Evolutionary conservation across 2,888 invertebrate species (phyloP), one percentile per base, ranked within the genome.

Genomic region (Trimorus sp.): DNA sequence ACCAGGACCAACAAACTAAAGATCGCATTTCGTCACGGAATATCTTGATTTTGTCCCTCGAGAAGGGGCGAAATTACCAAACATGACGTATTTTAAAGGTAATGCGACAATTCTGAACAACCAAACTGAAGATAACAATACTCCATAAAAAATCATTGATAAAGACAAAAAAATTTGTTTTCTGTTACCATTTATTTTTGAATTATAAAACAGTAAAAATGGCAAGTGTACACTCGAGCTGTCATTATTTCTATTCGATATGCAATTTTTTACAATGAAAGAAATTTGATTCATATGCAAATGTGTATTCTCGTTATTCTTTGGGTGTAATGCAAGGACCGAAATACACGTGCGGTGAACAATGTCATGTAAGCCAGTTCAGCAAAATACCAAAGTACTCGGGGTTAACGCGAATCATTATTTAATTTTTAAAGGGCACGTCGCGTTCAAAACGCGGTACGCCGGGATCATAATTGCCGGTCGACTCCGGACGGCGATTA

Each of bases 371-470:
- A 74, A 66, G 51, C 26, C 42, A 38, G 45, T 75, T 60, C 45
- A 45, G 49, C 38, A 26, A 66, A 63, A 70, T 70, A 63, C 63
- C 69, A 77, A 77, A 77, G 63, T 69, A 60, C 45, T 56, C 37
- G 54, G 49, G 65, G 56, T 56, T 53, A 76, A 26, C 26, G 26
- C 68, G 60, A 68, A 62, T 62, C 62, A 63, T 59, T 65, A 74
- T 74, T 66, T 65, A 38, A 15, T 56, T 65, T 74, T 74, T 74
- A 74, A 59, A 74, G 73, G 58, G 54, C 59, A 74, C 26, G 36
- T 38, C 62, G 38, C 14, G 49, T 60, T 60, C 70, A 15, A 53
- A 15, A 37, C 45, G 69, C 14, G 40, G 11, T 14, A 37, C 45
- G 69, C 14, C 40, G 11, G n/a, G 60, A 62, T 68, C 54, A 62